phyloP scores from a whole-genome alignment of 2,888 invertebrate species.

The Ophioninae sp. region DNA sequence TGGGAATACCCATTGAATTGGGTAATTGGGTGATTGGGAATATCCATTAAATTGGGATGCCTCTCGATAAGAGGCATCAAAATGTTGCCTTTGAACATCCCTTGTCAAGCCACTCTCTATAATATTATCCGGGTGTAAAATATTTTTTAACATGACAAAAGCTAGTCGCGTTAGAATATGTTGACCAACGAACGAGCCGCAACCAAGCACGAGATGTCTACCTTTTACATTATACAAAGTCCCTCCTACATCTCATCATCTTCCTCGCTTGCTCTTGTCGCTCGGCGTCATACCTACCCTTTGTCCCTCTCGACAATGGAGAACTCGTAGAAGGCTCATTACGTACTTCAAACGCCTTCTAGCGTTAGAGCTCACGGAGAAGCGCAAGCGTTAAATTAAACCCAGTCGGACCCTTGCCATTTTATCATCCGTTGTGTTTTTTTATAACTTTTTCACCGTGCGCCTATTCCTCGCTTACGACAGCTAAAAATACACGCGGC shows the following conservation, averaged over 20 bases:
- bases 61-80: no score
- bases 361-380: conserved; percentile 42
- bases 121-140: neutral
- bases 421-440: conserved; percentile 50
- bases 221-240: conserved; percentile 23
- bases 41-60: no score
- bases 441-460: conserved; percentile 28
- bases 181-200: conserved; percentile 25
- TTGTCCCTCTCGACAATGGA: conserved; percentile 41
- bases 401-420: conserved; percentile 50
- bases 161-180: conserved; percentile 14
- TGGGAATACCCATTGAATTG: no score
- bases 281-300: conserved; percentile 15
- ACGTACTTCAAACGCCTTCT: conserved; percentile 58
- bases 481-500: conserved; percentile 24
- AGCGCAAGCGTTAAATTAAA: conserved; percentile 48
- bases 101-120: neutral
- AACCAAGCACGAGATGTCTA: conserved; percentile 12
- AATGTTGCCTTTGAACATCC: no score
- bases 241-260: conserved; percentile 18
- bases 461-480: neutral
- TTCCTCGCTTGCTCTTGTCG: neutral
- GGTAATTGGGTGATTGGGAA: no score
- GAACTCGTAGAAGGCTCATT: conserved; percentile 56
- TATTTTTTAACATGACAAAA: conserved; percentile 13